Conservation (phyloP, 1,140 invertebrate species). For the Pseudobourletiella spinata region DNA sequence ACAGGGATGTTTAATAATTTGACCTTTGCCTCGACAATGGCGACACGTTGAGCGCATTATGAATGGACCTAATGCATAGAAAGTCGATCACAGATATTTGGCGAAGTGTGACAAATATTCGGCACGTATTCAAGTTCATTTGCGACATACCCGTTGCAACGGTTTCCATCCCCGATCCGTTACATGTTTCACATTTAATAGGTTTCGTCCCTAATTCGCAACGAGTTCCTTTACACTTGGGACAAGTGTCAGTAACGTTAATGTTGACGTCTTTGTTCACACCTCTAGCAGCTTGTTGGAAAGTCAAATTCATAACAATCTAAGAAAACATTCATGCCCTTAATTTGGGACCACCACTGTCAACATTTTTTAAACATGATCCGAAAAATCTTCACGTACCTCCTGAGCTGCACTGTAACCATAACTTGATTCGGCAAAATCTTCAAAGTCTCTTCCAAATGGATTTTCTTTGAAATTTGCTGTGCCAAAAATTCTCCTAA, state of each 20-base stretch:
- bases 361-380: too few species aligned
- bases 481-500: slow-evolving; percentile 80
- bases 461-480: slow-evolving; percentile 50
- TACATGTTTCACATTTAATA: slow-evolving; percentile 78
- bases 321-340: slow-evolving; percentile 42
- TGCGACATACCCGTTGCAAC: slow-evolving; percentile 54
- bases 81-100: too few species aligned
- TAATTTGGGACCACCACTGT: too few species aligned
- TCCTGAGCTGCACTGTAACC: slow-evolving; percentile 87
- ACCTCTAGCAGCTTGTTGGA: slow-evolving; percentile 91
- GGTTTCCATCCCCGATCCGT: slow-evolving; percentile 95
- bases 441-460: slow-evolving; percentile 50
- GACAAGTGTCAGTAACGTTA: slow-evolving; percentile 87
- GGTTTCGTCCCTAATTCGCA: slow-evolving; percentile 82
- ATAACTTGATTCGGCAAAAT: slow-evolving; percentile 75
- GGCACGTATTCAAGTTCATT: background rate
- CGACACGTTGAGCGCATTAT: slow-evolving; percentile 94
- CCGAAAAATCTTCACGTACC: too few species aligned
- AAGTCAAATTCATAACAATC: slow-evolving; percentile 80
- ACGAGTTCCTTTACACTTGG: slow-evolving; percentile 73
- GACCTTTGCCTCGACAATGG: slow-evolving; percentile 77
- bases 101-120: too few species aligned
- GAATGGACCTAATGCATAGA: slow-evolving; percentile 92
- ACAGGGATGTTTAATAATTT: slow-evolving; percentile 86
- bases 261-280: slow-evolving; percentile 86